phyloP scores from a whole-genome alignment of 2,888 invertebrate genomes.

The Trichogramma evanescens region DNA sequence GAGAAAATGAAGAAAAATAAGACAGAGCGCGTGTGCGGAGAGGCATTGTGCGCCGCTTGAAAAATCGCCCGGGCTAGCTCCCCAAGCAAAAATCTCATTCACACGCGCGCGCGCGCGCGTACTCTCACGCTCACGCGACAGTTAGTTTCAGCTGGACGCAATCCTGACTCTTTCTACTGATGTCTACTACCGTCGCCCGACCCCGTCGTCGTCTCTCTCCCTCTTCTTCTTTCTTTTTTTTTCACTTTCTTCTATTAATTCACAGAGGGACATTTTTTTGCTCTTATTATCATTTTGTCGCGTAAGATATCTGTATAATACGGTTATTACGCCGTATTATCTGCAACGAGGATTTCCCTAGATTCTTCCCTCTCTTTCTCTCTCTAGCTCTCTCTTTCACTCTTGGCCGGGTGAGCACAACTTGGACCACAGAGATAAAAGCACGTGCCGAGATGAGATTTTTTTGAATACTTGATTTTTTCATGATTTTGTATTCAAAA shows the following conservation, averaged over 20 bases:
- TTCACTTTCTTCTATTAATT: background rate
- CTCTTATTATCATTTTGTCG: background rate
- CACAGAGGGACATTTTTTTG: background rate
- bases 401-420: background rate
- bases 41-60: background rate
- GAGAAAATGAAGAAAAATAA: background rate
- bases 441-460: too few species aligned
- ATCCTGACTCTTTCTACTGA: slow-evolving; percentile 11
- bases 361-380: background rate
- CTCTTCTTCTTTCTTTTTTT: background rate
- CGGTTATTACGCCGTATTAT: background rate
- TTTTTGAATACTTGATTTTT: too few species aligned
- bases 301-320: background rate
- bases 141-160: slow-evolving; percentile 11
- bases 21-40: too few species aligned
- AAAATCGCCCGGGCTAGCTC: slow-evolving; percentile 5
- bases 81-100: slow-evolving; percentile 12
- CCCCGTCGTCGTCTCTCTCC: background rate
- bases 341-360: background rate
- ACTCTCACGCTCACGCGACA: background rate
- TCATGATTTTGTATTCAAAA: too few species aligned
- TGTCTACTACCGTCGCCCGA: too few species aligned
- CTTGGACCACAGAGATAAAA: too few species aligned
- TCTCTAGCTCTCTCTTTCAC: background rate
- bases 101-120: background rate